Base-by-base conservation (phyloP, 1,140 invertebrate species). In the Maniola jurtina region DNA sequence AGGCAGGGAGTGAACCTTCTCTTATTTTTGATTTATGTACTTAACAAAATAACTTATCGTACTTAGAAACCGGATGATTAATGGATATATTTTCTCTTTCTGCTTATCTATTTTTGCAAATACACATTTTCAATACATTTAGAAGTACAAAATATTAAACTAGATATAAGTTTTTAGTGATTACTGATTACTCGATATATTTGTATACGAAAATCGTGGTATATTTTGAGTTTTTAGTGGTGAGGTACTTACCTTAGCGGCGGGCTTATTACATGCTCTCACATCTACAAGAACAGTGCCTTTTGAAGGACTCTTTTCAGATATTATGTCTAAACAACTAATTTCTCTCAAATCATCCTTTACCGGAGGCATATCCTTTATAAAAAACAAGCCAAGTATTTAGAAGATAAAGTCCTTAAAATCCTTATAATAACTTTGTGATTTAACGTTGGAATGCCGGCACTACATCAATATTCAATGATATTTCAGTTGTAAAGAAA, bases 231-330 rank as follows among this genome's bases (percentile, higher is more conserved):
- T 15, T 34, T 15, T 4, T 40, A 25, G 1, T 34, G 34, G 9
- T 56, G 9, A 3, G 40, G 14, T 6, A 57, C 79, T 88, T 86
- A 91, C 90, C 89, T 91, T 91, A 61, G 90, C 75, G 40, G 82
- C 80, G 71, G 90, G 90, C 81, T 91, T 91, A 77, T 91, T 91
- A 75, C 90, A 91, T 63, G 89, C 88, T 80, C 90, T 88, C 55
- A 91, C 89, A 82, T 91, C 90, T 56, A 91, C 89, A 54, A 89
- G 80, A 68, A 81, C 81, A 68, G 81, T 86, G 57, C 82, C 83
- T 75, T 90, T 91, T 55, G 77, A 81, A 36, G 87, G 87, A 74
- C 88, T 91, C 80, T 90, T 89, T 76, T 91, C 89, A 36, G 77
- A 63, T 74, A 89, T 90, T 73, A 91, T 82, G 66, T 91, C 89